Percentiles rank a stretch among this genome's conserved stretches.
Conservation (phyloP, 2,797 vertebrate species). For the Pangasius mekongensis region DNA sequence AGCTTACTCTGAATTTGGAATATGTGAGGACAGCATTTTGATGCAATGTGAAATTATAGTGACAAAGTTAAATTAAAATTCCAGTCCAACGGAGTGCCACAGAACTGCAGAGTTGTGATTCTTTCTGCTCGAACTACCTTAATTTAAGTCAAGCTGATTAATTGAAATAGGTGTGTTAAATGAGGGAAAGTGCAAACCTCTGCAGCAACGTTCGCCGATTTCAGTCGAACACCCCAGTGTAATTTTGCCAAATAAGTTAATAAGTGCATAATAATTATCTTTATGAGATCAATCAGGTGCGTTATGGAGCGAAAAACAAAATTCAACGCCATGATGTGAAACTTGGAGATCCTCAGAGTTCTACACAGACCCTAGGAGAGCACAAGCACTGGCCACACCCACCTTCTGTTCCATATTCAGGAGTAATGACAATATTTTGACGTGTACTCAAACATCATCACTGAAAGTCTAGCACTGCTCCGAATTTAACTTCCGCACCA, state of each 20-base stretch:
- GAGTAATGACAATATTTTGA: background rate
- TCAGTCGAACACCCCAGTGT: background rate
- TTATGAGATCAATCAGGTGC: background rate
- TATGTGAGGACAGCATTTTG: background rate
- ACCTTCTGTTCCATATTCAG: background rate
- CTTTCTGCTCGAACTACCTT: background rate
- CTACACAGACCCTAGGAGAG: background rate
- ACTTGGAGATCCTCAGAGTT: background rate
- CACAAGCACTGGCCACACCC: background rate
- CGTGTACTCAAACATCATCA: background rate
- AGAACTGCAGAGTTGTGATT: constrained; percentile 16
- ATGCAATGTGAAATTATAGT: background rate
- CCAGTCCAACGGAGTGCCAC: background rate
- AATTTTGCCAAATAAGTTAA: background rate
- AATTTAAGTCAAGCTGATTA: constrained; percentile 12
- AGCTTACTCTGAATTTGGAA: background rate
- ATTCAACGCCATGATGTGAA: background rate
- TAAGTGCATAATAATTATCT: background rate
- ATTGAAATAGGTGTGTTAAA: constrained; percentile 6
- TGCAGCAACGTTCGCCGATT: background rate
- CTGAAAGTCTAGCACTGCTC: background rate
- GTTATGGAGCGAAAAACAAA: background rate
- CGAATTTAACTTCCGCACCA: background rate
- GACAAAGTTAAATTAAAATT: constrained; percentile 5
- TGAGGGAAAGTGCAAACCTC: background rate